Evolutionary conservation across 2,113 vertebrate species (phyloP).

Genomic region (Capricornis sumatraensis): DNA sequence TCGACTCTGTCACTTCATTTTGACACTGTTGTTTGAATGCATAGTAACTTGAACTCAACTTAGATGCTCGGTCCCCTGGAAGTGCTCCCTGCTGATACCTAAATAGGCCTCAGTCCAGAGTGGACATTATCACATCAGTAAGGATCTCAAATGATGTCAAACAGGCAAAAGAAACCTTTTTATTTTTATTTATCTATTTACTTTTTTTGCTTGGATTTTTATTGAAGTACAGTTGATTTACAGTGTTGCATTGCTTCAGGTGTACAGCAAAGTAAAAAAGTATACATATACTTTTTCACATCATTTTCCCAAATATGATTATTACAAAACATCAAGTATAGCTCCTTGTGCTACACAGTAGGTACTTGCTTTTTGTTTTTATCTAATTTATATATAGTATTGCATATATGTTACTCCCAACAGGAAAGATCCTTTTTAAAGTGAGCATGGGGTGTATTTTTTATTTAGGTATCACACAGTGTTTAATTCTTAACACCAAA

Average conservation of each 20-base stretch:
- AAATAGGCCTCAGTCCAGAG: not conserved
- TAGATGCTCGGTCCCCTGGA: not conserved
- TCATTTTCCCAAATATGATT: not conserved
- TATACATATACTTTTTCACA: not conserved
- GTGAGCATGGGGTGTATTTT: not conserved
- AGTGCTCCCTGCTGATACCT: not conserved
- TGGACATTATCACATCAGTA: not conserved
- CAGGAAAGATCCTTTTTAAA: not conserved
- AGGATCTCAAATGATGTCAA: not conserved
- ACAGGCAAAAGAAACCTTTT: not conserved
- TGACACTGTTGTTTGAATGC: not conserved
- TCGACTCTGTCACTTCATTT: not conserved
- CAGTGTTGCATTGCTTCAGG: not conserved
- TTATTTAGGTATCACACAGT: not conserved
- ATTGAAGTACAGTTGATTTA: not conserved
- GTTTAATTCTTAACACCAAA: not conserved
- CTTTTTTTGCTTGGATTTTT: not conserved
- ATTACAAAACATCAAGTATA: not conserved
- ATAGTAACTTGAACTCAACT: not conserved
- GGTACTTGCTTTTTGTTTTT: not conserved
- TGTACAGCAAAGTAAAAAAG: not conserved
- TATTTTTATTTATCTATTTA: not conserved
- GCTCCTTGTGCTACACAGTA: not conserved
- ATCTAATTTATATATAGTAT: not conserved
- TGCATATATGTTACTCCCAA: not conserved